phyloP scores from a whole-genome alignment of 2,113 vertebrate genomes.

The Actinemys pallida region DNA sequence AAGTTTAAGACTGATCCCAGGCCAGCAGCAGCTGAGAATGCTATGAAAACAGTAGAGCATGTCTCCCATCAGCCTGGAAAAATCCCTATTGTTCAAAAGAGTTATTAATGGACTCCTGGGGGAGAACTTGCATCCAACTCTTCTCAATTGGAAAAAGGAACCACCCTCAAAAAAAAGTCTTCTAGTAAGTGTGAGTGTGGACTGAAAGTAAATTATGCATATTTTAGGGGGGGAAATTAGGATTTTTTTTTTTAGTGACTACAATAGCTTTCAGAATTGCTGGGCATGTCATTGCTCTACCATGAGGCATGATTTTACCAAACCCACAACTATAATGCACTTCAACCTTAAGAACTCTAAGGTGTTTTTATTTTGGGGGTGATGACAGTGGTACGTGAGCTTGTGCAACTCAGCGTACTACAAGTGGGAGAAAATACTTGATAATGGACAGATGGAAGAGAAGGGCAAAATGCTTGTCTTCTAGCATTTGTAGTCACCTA shows the following conservation, averaged over 20 bases:
- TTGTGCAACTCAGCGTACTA: not conserved
- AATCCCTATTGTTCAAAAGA: not conserved
- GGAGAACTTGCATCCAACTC: not conserved
- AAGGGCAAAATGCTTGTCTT: not conserved
- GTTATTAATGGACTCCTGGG: not conserved
- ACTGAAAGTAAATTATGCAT: too few relatives aligned
- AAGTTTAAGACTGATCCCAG: not conserved
- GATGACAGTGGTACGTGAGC: not conserved
- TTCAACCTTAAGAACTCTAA: not conserved
- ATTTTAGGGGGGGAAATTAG: too few relatives aligned
- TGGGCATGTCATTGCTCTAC: not conserved
- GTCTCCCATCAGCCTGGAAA: not conserved
- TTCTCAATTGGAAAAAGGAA: not conserved
- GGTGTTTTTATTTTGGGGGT: not conserved
- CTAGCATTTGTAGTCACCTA: not conserved
- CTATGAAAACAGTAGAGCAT: not conserved
- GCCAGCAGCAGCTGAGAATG: not conserved
- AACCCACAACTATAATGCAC: too few relatives aligned
- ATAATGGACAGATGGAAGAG: not conserved
- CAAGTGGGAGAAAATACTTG: not conserved
- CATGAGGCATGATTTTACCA: not conserved
- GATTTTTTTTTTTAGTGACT: not conserved
- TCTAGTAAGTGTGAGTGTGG: not conserved
- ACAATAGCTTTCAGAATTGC: not conserved
- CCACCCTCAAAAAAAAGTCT: not conserved